phyloP scores from a whole-genome alignment of 2,888 invertebrate genomes.

The Anaspis maculata region DNA sequence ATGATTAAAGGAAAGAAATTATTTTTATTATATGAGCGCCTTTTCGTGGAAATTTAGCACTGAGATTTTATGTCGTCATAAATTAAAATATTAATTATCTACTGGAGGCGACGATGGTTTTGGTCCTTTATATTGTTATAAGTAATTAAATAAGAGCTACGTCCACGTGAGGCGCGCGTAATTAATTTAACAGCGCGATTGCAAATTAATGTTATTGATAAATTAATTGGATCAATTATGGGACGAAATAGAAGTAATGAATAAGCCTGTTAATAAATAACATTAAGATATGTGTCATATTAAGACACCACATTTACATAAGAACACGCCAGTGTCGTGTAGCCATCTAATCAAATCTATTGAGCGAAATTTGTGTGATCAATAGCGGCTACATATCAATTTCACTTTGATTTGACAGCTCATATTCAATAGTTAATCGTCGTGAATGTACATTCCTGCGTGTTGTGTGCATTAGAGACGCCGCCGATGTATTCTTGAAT shows the following conservation, averaged over 20 bases:
- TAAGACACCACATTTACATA: conserved; percentile 1
- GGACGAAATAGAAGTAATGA: conserved; percentile 7
- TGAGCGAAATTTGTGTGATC: conserved; percentile 13
- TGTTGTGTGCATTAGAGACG: conserved; percentile 1
- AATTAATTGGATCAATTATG: conserved; percentile 9
- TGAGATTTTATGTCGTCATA: not conserved
- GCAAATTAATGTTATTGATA: no score
- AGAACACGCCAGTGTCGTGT: conserved; percentile 6
- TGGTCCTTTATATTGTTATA: no score
- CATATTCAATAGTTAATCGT: conserved; percentile 18
- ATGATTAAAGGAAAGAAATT: not conserved
- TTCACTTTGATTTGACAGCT: conserved; percentile 25
- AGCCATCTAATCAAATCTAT: conserved; percentile 21
- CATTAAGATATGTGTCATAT: not conserved
- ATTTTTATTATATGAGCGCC: not conserved
- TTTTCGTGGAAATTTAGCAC: not conserved
- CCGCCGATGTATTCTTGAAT: not conserved
- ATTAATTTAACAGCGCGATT: no score
- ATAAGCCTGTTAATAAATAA: no score
- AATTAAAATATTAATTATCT: not conserved
- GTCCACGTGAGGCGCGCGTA: no score
- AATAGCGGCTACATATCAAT: conserved; percentile 26
- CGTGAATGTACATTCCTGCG: conserved; percentile 13
- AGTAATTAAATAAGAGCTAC: no score
- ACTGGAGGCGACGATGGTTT: not conserved